A percentile compares a stretch with the other conserved stretches of the same genome.
These are phyloP conservation scores for Archegozetes longisetosus DNA, from an alignment of 1,140 invertebrate genomes.

Conservation along the genomic window DNA sequence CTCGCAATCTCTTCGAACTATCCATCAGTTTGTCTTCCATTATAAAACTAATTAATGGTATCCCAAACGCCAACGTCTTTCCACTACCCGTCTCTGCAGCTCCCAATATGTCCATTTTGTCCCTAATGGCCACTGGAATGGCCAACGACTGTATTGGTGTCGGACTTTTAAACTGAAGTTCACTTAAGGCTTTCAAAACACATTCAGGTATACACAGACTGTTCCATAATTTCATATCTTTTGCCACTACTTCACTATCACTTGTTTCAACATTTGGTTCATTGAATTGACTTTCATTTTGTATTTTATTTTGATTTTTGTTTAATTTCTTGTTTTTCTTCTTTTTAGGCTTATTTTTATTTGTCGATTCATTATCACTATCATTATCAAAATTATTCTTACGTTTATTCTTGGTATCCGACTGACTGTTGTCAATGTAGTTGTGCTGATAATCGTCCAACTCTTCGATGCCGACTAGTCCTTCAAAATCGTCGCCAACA, in stretches of 20 bases:
- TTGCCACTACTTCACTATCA: neutral
- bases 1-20: constrained; percentile 26
- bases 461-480: constrained; percentile 17
- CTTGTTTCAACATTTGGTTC: constrained; percentile 12
- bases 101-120: constrained; percentile 70
- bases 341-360: neutral
- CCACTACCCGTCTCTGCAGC: constrained; percentile 96
- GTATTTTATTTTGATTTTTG: neutral
- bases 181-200: constrained; percentile 52
- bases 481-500: constrained; percentile 11
- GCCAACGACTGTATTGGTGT: constrained; percentile 61
- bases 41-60: constrained; percentile 74
- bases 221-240: constrained; percentile 4
- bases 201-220: neutral
- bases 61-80: constrained; percentile 90
- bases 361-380: neutral
- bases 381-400: no score
- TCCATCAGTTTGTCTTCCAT: constrained; percentile 39
- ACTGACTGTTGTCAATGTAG: neutral
- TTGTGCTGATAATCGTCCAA: constrained; percentile 13
- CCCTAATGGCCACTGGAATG: constrained; percentile 68
- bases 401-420: neutral
- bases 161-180: constrained; percentile 57
- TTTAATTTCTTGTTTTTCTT: constrained; percentile 2
- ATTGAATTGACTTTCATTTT: neutral